Percentiles rank a stretch among this genome's conserved stretches.
These are phyloP conservation scores for Silurus lanzhouensis DNA, from an alignment of 2,797 vertebrate genomes.

Conservation along the genomic window DNA sequence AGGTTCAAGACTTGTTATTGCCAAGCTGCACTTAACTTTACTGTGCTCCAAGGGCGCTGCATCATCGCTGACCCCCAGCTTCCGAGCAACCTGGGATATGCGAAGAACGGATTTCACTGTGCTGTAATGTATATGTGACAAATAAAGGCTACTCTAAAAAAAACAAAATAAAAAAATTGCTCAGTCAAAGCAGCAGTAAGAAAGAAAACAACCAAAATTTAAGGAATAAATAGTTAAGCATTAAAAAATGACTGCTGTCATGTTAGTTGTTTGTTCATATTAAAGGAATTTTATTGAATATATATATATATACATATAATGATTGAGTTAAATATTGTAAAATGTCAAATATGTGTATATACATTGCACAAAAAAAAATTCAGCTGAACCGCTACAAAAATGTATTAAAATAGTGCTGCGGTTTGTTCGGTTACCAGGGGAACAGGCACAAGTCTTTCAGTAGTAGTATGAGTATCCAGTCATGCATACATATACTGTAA, in stretches of 20 bases:
- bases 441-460: not conserved
- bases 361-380: not conserved
- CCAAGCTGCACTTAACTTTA: no score
- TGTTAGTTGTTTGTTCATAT: not conserved
- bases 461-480: not conserved
- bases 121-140: no score
- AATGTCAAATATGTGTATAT: not conserved
- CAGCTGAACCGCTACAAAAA: not conserved
- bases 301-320: not conserved
- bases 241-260: not conserved
- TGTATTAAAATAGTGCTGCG: not conserved
- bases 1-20: no score
- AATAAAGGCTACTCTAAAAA: no score
- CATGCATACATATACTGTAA: not conserved
- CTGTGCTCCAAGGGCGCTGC: no score
- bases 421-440: conserved; percentile 4
- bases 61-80: no score
- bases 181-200: not conserved
- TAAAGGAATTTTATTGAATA: not conserved
- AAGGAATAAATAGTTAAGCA: not conserved
- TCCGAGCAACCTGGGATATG: no score
- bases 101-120: no score
- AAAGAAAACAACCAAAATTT: not conserved
- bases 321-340: not conserved
- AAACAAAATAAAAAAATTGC: no score